Evolutionary conservation across 2,113 vertebrate species (phyloP).

Genomic region (Callipepla californica): DNA sequence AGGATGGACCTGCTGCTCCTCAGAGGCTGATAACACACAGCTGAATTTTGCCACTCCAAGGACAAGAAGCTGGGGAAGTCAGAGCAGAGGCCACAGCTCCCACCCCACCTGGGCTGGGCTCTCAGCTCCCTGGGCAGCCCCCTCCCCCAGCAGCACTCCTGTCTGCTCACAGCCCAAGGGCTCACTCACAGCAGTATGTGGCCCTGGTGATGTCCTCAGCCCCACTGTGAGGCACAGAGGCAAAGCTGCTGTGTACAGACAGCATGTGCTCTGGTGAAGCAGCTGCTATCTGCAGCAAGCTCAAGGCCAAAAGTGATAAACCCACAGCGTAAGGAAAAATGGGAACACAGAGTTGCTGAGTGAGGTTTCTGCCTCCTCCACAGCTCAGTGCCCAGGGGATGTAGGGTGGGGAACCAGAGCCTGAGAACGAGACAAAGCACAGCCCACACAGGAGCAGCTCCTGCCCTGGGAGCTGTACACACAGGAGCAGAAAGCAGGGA

Average conservation of each 20-base stretch:
- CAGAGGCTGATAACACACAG: rapidly evolving
- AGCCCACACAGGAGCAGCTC: rapidly evolving
- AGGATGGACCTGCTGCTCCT: rapidly evolving
- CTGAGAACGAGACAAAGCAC: not conserved
- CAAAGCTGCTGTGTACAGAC: rapidly evolving
- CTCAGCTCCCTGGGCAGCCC: not conserved
- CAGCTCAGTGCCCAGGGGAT: not conserved
- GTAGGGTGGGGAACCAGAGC: not conserved
- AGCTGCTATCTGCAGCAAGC: rapidly evolving
- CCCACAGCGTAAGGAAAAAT: rapidly evolving
- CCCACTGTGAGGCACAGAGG: not conserved
- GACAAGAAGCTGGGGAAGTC: not conserved
- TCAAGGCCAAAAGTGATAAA: not conserved
- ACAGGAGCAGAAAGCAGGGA: rapidly evolving
- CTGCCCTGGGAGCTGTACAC: rapidly evolving
- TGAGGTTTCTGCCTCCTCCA: not conserved
- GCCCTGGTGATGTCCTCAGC: not conserved
- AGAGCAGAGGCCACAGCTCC: not conserved
- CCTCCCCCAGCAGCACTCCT: rapidly evolving
- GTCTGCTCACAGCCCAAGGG: no score
- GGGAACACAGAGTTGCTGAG: rapidly evolving
- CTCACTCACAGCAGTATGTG: no score
- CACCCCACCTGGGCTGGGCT: not conserved
- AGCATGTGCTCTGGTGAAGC: rapidly evolving
- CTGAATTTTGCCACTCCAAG: not conserved